Conservation (phyloP, 2,888 invertebrate species). For the Carpatolechia fugitivella region DNA sequence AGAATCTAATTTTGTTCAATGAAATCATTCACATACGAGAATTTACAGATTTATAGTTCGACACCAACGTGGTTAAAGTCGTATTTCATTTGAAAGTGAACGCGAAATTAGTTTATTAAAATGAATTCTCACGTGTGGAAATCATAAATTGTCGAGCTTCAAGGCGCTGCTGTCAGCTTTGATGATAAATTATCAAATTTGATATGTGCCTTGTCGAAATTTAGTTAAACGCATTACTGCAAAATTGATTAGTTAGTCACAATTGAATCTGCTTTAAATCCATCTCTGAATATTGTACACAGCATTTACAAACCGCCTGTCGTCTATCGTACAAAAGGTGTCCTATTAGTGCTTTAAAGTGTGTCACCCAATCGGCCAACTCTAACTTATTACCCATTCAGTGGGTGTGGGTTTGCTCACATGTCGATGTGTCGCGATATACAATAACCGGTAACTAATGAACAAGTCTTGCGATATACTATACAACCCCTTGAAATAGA, state of each 20-base stretch:
- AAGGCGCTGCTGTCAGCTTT: too few relatives aligned
- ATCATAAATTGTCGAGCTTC: not conserved
- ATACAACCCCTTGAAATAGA: not conserved
- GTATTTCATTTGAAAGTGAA: slow-evolving; percentile 2
- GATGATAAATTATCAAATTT: not conserved
- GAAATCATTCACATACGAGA: slow-evolving; percentile 6
- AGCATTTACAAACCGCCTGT: slow-evolving; percentile 3
- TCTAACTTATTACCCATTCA: slow-evolving; percentile 14
- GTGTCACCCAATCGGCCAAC: slow-evolving; percentile 17
- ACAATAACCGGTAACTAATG: slow-evolving; percentile 9
- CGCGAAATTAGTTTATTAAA: not conserved
- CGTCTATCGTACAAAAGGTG: not conserved
- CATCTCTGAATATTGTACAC: too few relatives aligned
- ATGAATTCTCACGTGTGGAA: slow-evolving; percentile 8
- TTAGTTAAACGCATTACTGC: too few relatives aligned
- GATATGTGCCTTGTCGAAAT: not conserved
- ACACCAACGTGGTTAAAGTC: not conserved
- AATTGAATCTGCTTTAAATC: too few relatives aligned
- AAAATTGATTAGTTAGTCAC: too few relatives aligned
- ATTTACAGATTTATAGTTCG: not conserved
- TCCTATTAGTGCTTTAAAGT: slow-evolving; percentile 13
- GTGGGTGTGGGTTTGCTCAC: slow-evolving; percentile 15
- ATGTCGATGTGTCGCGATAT: not conserved
- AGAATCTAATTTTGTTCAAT: not conserved
- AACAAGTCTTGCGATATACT: not conserved